phyloP scores from a whole-genome alignment of 1,140 invertebrate genomes.

The Galendromus occidentalis region DNA sequence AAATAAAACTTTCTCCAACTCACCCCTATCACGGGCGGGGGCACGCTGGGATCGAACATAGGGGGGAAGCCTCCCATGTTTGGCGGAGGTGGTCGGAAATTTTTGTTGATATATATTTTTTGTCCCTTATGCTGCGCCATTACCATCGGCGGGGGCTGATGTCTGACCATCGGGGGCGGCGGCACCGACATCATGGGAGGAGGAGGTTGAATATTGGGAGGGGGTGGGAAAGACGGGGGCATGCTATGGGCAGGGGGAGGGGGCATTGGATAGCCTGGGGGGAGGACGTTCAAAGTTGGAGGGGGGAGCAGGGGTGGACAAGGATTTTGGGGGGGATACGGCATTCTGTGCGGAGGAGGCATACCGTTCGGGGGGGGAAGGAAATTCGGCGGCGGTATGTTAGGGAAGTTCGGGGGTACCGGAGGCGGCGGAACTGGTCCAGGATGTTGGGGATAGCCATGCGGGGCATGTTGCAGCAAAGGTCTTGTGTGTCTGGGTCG shows the following conservation, averaged over 20 bases:
- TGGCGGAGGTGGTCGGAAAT: background rate
- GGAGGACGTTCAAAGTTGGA: background rate
- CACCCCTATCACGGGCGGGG: background rate
- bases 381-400: too few relatives aligned
- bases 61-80: background rate
- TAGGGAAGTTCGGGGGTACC: too few relatives aligned
- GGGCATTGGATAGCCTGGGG: background rate
- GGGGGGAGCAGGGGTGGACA: background rate
- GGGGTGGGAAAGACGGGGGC: background rate
- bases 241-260: background rate
- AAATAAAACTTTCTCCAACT: too few relatives aligned
- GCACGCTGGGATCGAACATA: background rate
- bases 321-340: too few relatives aligned
- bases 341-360: too few relatives aligned
- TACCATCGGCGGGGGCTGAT: background rate
- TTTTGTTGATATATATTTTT: conserved; percentile 8
- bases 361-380: too few relatives aligned
- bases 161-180: background rate
- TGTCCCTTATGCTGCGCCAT: background rate
- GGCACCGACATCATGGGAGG: background rate
- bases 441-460: too few relatives aligned
- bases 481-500: background rate
- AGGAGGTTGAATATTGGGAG: background rate
- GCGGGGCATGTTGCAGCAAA: background rate
- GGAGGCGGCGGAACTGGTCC: too few relatives aligned